A percentile compares a stretch with the other conserved stretches of the same genome.
Evolutionary conservation across 2,113 vertebrate species (phyloP).

Genomic region (Blennius ocellaris): DNA sequence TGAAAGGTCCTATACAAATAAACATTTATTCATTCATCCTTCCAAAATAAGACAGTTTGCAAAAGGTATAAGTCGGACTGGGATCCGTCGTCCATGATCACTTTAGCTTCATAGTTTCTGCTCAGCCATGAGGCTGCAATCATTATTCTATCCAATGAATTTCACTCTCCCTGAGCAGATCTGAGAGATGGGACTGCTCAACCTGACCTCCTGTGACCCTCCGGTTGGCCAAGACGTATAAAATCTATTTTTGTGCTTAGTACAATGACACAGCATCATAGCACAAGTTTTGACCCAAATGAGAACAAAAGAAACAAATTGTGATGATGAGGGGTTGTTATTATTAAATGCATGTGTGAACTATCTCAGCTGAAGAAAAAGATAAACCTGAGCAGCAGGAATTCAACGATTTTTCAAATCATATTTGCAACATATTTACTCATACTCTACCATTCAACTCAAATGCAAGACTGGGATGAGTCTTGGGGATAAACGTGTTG

Average conservation of each 20-base stretch:
- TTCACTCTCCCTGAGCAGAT: not conserved
- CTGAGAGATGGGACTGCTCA: constrained; percentile 13
- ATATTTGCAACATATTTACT: constrained; percentile 24
- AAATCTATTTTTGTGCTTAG: not conserved
- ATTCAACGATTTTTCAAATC: constrained; percentile 1
- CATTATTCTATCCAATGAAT: constrained; percentile 20
- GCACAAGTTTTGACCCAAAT: not conserved
- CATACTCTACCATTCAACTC: constrained; percentile 44
- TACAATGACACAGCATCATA: constrained; percentile 4
- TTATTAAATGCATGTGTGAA: too few relatives aligned
- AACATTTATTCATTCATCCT: too few relatives aligned
- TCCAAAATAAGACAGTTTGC: too few relatives aligned
- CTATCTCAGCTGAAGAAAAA: not conserved
- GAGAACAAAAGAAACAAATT: not conserved
- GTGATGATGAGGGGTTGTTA: not conserved
- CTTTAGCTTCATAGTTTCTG: not conserved
- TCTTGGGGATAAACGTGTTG: constrained; percentile 43
- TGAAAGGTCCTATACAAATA: too few relatives aligned
- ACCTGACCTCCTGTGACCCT: constrained; percentile 12
- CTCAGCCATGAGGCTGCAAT: not conserved
- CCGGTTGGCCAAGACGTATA: constrained; percentile 9
- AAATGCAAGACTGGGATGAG: constrained; percentile 47
- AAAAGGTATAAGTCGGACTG: too few relatives aligned
- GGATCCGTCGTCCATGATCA: not conserved
- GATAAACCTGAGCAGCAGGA: not conserved